Conservation (phyloP, 2,113 vertebrate species). For the Megaceryle torquata region DNA sequence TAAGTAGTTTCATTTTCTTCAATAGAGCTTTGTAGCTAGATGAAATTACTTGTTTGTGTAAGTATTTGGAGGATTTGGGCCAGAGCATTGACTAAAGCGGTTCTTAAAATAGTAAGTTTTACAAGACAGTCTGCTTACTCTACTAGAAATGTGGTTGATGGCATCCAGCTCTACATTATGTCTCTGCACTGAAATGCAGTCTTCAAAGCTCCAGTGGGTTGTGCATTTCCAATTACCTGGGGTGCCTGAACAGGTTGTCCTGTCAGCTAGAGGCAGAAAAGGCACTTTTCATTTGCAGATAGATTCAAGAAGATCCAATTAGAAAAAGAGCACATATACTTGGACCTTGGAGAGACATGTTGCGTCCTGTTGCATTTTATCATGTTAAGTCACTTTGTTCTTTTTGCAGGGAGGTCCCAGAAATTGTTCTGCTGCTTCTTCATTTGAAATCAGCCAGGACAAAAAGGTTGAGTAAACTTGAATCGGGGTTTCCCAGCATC, state of each 20-base stretch:
- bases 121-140: not conserved
- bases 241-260: not conserved
- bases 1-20: not conserved
- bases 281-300: not conserved
- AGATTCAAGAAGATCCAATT: not conserved
- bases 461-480: not conserved
- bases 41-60: not conserved
- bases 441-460: not conserved
- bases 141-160: not conserved
- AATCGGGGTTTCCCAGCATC: not conserved
- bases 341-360: not conserved
- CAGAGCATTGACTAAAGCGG: not conserved
- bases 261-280: not conserved
- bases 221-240: not conserved
- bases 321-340: not conserved
- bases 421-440: not conserved
- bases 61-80: not conserved
- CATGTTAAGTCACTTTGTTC: not conserved
- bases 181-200: not conserved
- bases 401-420: not conserved
- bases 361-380: not conserved
- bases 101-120: not conserved
- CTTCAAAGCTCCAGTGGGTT: not conserved
- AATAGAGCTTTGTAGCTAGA: not conserved
- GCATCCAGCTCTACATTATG: not conserved